Conservation (phyloP, 2,888 invertebrate species). For the Drosophila anomelani region DNA sequence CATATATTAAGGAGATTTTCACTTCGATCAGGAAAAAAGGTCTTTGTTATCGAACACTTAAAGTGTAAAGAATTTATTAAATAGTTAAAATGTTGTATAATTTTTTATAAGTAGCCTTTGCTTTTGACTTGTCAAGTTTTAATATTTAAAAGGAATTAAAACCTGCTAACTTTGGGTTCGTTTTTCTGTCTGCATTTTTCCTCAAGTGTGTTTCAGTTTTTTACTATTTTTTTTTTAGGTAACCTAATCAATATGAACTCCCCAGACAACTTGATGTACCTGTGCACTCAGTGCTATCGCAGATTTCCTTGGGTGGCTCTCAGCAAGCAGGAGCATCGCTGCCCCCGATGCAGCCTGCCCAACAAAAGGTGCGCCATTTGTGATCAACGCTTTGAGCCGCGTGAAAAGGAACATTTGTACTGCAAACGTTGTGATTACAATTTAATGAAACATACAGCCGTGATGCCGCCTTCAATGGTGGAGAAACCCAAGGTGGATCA, state of each 20-base stretch:
- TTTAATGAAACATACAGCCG: neutral
- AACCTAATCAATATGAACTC: neutral
- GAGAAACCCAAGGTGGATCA: neutral
- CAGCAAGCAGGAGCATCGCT: conserved; percentile 9
- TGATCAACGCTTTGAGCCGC: conserved; percentile 8
- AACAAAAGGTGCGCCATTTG: neutral
- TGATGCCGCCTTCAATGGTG: neutral
- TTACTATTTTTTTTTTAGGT: neutral
- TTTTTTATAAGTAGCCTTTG: neutral
- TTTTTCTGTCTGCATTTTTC: neutral
- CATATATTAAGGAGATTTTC: conserved; percentile 23
- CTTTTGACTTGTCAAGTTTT: neutral
- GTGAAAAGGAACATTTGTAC: neutral
- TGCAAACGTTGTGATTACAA: conserved; percentile 9
- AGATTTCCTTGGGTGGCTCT: neutral
- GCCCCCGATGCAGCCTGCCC: neutral
- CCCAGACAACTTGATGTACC: neutral
- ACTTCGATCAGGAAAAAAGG: neutral
- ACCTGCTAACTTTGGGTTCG: neutral
- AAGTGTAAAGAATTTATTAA: neutral
- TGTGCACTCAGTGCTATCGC: conserved; percentile 1
- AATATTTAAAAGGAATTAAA: neutral
- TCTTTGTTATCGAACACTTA: conserved; percentile 4
- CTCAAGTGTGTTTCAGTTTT: neutral
- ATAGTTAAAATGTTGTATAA: neutral